phyloP scores from a whole-genome alignment of 2,797 vertebrate genomes.

The Chrosomus eos region DNA sequence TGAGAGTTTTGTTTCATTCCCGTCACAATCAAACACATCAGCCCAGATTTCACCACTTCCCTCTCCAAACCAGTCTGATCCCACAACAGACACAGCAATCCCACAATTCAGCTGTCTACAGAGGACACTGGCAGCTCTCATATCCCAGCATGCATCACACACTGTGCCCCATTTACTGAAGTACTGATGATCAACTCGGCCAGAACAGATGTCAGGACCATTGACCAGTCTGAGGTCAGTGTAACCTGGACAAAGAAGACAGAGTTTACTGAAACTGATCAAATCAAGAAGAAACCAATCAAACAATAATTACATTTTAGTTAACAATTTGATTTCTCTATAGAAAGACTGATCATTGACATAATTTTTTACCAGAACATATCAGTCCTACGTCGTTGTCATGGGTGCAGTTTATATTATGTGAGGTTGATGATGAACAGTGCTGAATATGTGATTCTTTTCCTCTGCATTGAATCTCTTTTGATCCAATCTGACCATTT shows the following conservation, averaged over 20 bases:
- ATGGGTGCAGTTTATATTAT: conserved; percentile 65
- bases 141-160: conserved; percentile 30
- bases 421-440: conserved; percentile 52
- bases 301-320: no score
- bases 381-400: conserved; percentile 61
- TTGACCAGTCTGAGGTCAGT: conserved; percentile 39
- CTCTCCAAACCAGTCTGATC: conserved; percentile 52
- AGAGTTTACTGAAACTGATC: no score
- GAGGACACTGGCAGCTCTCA: conserved; percentile 55
- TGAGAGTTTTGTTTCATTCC: conserved; percentile 53
- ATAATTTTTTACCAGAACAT: conserved; percentile 68
- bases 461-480: conserved; percentile 73
- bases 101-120: conserved; percentile 62
- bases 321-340: not conserved
- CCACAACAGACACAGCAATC: conserved; percentile 46
- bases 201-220: conserved; percentile 47
- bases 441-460: conserved; percentile 59
- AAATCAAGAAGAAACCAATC: no score
- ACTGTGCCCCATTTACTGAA: not conserved
- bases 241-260: not conserved
- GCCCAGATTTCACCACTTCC: conserved; percentile 48
- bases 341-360: not conserved
- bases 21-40: conserved; percentile 59
- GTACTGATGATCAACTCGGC: conserved; percentile 45
- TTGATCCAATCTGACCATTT: conserved; percentile 61